Conservation (phyloP, 2,888 invertebrate genomes). For the Synanthedon formicaeformis region DNA sequence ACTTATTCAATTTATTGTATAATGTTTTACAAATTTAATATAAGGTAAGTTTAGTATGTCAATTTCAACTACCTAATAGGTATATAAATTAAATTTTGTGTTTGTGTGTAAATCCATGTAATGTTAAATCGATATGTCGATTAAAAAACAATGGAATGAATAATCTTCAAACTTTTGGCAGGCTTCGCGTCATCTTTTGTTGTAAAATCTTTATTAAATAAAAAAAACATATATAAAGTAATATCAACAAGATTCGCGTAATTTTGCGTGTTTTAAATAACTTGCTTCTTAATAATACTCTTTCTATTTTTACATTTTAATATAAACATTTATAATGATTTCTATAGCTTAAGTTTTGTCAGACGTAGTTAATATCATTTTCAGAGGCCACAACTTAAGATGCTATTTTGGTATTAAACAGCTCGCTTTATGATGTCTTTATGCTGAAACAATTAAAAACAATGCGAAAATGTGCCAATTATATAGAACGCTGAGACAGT, state of each 20-base stretch:
- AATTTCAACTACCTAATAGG: background rate
- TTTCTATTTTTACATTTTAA: too few relatives aligned
- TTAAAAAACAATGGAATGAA: constrained; percentile 11
- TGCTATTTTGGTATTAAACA: constrained; percentile 35
- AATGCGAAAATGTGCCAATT: constrained; percentile 27
- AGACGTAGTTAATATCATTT: background rate
- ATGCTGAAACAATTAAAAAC: constrained; percentile 63
- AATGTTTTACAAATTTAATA: too few relatives aligned
- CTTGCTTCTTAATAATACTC: too few relatives aligned
- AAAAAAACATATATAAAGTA: constrained; percentile 45
- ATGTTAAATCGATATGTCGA: constrained; percentile 46
- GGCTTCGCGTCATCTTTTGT: constrained; percentile 28
- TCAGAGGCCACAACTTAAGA: constrained; percentile 14
- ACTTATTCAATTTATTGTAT: too few relatives aligned
- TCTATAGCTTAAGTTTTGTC: too few relatives aligned
- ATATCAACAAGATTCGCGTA: constrained; percentile 8
- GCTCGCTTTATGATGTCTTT: constrained; percentile 39
- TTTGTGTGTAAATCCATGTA: constrained; percentile 41
- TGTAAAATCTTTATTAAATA: constrained; percentile 48
- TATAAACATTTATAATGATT: too few relatives aligned
- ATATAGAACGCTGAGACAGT: background rate
- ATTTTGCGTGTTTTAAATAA: too few relatives aligned
- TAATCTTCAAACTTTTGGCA: constrained; percentile 52
- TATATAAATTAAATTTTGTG: constrained; percentile 12
- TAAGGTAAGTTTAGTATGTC: background rate